Evolutionary conservation across 2,113 vertebrate species (phyloP).

Genomic region (Promerops cafer): DNA sequence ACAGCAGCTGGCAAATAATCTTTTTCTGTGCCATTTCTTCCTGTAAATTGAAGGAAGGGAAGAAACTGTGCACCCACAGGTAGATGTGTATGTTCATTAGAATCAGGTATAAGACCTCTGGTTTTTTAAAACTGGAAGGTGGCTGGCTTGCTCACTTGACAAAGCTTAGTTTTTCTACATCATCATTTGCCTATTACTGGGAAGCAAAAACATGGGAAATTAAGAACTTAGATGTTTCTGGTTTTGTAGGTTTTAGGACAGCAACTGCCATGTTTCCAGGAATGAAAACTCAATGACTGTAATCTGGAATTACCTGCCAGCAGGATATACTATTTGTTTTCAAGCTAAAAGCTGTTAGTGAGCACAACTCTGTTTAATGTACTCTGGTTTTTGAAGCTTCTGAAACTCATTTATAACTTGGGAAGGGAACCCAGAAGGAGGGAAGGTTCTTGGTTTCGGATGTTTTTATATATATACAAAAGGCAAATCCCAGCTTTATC

Average conservation of each 20-base stretch:
- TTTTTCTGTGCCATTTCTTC: neutral
- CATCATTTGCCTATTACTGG: neutral
- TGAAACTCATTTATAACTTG: neutral
- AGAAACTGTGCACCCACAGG: neutral
- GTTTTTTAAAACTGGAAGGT: neutral
- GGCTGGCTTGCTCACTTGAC: neutral
- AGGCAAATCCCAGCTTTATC: neutral
- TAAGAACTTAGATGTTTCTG: neutral
- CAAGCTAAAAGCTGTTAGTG: neutral
- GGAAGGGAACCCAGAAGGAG: neutral
- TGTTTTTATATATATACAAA: neutral
- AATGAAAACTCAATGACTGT: conserved; percentile 6
- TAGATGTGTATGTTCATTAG: neutral
- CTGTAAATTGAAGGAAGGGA: neutral
- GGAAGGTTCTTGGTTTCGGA: neutral
- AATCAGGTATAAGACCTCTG: neutral
- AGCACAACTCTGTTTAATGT: neutral
- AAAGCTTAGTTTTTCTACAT: neutral
- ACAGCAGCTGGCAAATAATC: neutral
- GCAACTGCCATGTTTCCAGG: neutral
- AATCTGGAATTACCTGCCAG: neutral
- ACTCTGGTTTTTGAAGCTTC: neutral
- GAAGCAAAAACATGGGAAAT: neutral
- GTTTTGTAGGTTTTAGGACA: neutral
- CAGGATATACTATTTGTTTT: neutral